These are phyloP conservation scores for Pyrocephalus nanus DNA, from an alignment of 2,797 vertebrate species.

Conservation along the genomic window DNA sequence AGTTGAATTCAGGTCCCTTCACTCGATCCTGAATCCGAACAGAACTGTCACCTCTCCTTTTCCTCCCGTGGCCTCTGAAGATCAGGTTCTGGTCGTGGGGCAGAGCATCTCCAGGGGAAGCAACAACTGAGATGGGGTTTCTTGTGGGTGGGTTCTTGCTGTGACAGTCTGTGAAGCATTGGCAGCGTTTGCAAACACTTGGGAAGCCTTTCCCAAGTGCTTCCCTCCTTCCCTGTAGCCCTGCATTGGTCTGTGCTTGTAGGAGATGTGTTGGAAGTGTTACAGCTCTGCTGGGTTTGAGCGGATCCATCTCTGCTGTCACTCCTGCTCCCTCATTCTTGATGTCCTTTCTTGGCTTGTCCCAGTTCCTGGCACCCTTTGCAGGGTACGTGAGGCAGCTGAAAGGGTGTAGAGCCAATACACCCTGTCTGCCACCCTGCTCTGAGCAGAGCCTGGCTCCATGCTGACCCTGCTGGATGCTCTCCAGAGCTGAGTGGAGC, in stretches of 20 bases:
- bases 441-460: not conserved
- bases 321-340: rapidly evolving
- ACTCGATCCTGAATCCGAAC: not conserved
- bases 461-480: not conserved
- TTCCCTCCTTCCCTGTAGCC: not conserved
- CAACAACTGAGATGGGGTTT: rapidly evolving
- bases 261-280: not conserved
- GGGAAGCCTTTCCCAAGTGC: rapidly evolving
- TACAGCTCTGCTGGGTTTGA: not conserved
- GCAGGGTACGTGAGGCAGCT: not conserved
- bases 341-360: not conserved
- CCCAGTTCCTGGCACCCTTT: not conserved
- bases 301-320: not conserved
- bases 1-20: not conserved
- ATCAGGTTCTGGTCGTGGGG: not conserved
- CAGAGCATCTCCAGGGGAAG: not conserved
- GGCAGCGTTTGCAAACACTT: not conserved
- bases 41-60: not conserved
- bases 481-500: not conserved
- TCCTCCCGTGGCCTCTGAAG: not conserved
- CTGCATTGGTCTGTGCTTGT: not conserved
- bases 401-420: not conserved
- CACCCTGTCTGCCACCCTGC: not conserved
- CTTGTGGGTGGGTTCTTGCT: not conserved
- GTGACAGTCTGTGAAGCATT: not conserved